phyloP scores from a whole-genome alignment of 2,113 vertebrate genomes.

The Lepus europaeus region DNA sequence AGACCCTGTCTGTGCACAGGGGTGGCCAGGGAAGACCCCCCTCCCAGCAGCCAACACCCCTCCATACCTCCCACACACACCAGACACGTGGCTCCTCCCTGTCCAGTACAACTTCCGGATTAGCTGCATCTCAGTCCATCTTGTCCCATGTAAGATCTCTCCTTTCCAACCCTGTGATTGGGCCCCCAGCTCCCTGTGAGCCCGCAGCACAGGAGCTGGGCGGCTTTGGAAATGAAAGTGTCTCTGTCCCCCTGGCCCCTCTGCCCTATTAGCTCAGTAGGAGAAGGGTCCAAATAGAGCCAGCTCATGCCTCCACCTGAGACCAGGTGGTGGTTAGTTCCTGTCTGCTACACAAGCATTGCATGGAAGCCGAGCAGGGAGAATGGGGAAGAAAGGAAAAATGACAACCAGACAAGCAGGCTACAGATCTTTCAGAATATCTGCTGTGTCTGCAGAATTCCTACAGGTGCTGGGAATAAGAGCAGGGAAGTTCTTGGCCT shows the following conservation, averaged over 20 bases:
- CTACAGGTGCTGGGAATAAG: background rate
- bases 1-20: background rate
- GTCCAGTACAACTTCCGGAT: background rate
- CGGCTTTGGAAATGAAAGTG: background rate
- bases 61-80: background rate
- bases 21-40: background rate
- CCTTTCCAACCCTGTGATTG: background rate
- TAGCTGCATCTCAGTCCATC: background rate
- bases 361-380: background rate
- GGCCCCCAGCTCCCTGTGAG: background rate
- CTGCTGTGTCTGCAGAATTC: background rate
- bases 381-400: background rate
- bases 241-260: background rate
- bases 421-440: background rate
- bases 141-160: background rate
- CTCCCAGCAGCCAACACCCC: background rate
- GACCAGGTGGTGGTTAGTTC: background rate
- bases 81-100: fast-evolving
- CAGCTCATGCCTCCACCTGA: background rate
- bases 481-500: background rate
- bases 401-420: background rate
- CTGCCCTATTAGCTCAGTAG: background rate
- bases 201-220: background rate
- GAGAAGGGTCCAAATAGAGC: background rate
- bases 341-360: background rate